Evolutionary conservation across 2,113 vertebrate species (phyloP), one percentile per base, ranked within the genome.

Genomic region (Oryzias celebensis): DNA sequence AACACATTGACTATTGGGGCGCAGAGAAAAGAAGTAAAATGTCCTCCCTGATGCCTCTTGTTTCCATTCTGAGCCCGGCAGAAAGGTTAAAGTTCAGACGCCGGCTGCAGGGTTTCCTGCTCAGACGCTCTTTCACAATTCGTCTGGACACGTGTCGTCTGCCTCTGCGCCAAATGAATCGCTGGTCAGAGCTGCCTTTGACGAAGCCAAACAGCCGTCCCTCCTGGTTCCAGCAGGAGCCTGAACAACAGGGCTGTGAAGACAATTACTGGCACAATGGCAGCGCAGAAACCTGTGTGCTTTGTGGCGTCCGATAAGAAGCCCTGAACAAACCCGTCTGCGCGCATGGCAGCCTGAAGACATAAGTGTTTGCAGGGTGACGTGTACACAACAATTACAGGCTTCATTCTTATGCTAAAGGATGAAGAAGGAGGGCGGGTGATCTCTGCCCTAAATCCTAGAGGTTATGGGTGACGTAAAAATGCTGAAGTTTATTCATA

Each of bases 321-420:
- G 67, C 68, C 41, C 57, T 43, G 74, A 73, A 73, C 75, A 71
- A 82, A 78, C 47, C 71, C 62, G 73, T 58, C 71, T 71, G 75
- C 68, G 71, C 58, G 82, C 82, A 75, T 79, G 75, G 77, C 75
- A 78, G 67, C 14, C 72, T 80, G 65, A 58, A 51, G 60, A 58
- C 61, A 52, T 48, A 65, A 62, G 56, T 52, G 64, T 79, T 68
- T 77, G 62, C 68, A 60, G 73, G 45, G 48, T 75, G 76, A 80
- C 81, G 73, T 82, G 73, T 72, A 53, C 62, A 65, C 66, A 81
- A 71, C 71, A 80, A 83, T 87, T 80, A 85, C 75, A 82, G 62
- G 73, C 77, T 84, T 68, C 74, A 65, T 69, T 64, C 72, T 83
- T 76, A 69, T 64, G 68, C 75, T 70, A 59, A 72, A 70, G 26